A percentile compares a stretch with the other conserved stretches of the same genome.
phyloP scores from a whole-genome alignment of 2,797 vertebrate species.

The Coracias cyanogaster region DNA sequence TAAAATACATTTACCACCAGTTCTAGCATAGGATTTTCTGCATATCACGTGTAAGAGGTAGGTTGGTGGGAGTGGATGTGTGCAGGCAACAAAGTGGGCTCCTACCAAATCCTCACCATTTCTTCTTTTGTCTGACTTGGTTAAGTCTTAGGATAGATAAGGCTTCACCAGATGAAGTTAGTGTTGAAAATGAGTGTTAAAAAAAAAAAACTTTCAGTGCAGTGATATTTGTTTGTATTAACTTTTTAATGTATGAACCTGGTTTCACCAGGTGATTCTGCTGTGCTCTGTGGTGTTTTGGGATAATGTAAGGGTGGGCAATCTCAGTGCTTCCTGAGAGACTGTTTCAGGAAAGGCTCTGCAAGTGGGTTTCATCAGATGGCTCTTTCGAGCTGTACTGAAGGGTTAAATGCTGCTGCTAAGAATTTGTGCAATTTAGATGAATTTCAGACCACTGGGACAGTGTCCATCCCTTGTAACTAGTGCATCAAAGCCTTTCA shows the following conservation, averaged over 20 bases:
- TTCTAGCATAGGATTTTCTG: not conserved
- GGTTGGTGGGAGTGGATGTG: accelerated
- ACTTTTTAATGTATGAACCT: too few relatives aligned
- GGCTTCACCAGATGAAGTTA: not conserved
- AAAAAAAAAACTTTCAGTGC: too few relatives aligned
- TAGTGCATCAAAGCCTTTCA: not conserved
- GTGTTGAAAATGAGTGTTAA: too few relatives aligned
- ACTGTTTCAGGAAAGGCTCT: not conserved
- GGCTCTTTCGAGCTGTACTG: not conserved
- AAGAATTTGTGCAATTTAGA: not conserved
- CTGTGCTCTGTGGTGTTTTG: not conserved
- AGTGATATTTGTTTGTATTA: too few relatives aligned
- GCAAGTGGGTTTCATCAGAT: not conserved
- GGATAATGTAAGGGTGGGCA: not conserved
- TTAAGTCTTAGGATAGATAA: not conserved
- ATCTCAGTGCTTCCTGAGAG: not conserved
- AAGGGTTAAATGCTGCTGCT: not conserved
- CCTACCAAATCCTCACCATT: not conserved
- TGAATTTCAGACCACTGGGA: not conserved
- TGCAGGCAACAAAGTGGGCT: accelerated
- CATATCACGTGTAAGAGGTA: accelerated
- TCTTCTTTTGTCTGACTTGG: not conserved
- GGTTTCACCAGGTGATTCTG: not conserved
- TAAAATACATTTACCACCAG: not conserved
- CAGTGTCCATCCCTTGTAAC: not conserved